Conservation (phyloP, 2,113 vertebrate genomes). For the Myrmophylax atrothorax region DNA sequence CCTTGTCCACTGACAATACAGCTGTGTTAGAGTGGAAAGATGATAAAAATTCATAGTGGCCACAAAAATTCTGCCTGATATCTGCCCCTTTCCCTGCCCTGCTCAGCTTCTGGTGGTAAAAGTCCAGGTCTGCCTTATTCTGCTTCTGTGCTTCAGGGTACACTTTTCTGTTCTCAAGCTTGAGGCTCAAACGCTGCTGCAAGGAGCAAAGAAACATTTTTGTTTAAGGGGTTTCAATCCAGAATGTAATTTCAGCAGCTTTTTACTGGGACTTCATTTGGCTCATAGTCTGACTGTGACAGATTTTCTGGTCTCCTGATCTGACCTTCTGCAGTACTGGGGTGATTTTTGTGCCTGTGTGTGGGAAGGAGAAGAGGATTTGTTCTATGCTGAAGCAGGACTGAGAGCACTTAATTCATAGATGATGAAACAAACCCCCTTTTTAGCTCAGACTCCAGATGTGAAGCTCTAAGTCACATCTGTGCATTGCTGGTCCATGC, state of each 20-base stretch:
- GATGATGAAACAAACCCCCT: neutral
- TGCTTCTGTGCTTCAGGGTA: neutral
- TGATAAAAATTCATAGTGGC: neutral
- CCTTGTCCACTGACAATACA: neutral
- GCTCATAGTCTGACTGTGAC: neutral
- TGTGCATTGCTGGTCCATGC: neutral
- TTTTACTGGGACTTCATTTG: neutral
- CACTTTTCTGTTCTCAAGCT: neutral
- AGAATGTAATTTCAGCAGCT: neutral
- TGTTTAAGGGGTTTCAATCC: neutral
- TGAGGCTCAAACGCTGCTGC: neutral
- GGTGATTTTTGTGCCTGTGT: neutral
- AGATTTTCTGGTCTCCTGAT: slow-evolving; percentile 12
- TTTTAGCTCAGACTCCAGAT: slow-evolving; percentile 10
- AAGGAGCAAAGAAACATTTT: neutral
- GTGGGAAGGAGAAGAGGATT: neutral
- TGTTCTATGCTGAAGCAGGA: neutral
- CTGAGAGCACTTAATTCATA: neutral
- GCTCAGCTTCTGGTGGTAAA: neutral
- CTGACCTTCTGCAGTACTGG: neutral
- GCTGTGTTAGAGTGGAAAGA: neutral
- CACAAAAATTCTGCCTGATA: neutral
- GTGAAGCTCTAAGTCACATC: neutral
- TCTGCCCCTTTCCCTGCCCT: neutral
- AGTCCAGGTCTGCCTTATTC: neutral